phyloP scores from a whole-genome alignment of 2,888 invertebrate genomes.

The Troides oblongomaculatus region DNA sequence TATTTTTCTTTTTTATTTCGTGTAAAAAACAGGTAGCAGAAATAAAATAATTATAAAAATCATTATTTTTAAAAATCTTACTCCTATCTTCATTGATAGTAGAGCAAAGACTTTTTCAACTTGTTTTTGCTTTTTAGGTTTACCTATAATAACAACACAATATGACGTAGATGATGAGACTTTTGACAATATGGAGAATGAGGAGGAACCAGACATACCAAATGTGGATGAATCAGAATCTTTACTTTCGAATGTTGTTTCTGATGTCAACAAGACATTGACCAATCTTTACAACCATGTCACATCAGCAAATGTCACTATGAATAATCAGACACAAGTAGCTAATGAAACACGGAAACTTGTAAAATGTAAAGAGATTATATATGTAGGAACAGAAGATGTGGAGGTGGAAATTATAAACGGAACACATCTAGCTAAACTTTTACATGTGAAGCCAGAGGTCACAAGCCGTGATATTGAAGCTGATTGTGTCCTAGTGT shows the following conservation, averaged over 20 bases:
- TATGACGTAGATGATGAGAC: slow-evolving; percentile 63
- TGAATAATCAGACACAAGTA: slow-evolving; percentile 58
- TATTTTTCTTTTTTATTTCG: too few relatives aligned
- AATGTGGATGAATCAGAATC: slow-evolving; percentile 74
- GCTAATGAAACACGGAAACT: slow-evolving; percentile 69
- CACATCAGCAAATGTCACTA: slow-evolving; percentile 65
- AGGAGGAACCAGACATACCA: slow-evolving; percentile 55
- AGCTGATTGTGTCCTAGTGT: slow-evolving; percentile 86
- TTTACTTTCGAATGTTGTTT: slow-evolving; percentile 67
- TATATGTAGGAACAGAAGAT: slow-evolving; percentile 59
- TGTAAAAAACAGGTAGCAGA: too few relatives aligned
- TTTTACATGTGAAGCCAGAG: slow-evolving; percentile 82
- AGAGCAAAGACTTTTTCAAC: too few relatives aligned
- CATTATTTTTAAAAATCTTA: too few relatives aligned
- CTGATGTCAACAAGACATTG: slow-evolving; percentile 71
- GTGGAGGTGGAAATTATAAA: slow-evolving; percentile 84
- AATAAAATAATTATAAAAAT: too few relatives aligned
- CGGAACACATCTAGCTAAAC: slow-evolving; percentile 83
- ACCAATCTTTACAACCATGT: slow-evolving; percentile 70
- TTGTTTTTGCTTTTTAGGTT: slow-evolving; percentile 41
- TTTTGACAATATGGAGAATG: slow-evolving; percentile 44
- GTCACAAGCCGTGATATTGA: slow-evolving; percentile 83
- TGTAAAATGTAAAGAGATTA: slow-evolving; percentile 66
- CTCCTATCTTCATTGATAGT: too few relatives aligned
- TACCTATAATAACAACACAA: slow-evolving; percentile 46